Conservation (phyloP, 1,140 invertebrate genomes). For the Hormaphis cornu region DNA sequence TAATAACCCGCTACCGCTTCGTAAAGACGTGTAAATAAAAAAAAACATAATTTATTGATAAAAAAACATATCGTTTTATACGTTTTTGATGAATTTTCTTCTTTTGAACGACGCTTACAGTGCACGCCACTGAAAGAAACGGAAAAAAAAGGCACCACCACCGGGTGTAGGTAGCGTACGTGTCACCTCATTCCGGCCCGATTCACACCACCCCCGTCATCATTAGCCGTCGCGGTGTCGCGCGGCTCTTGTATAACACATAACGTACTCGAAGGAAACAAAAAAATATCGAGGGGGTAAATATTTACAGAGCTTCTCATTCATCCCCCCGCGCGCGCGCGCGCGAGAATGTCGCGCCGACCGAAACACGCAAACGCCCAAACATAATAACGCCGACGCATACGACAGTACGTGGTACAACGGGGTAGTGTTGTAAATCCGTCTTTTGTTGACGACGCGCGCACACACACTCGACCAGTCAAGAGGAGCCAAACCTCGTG, state of each 20-base stretch:
- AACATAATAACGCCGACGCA: too few relatives aligned
- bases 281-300: constrained; percentile 20
- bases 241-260: neutral
- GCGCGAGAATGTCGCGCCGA: neutral
- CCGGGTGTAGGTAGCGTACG: too few relatives aligned
- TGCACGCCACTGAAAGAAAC: too few relatives aligned
- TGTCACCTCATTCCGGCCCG: too few relatives aligned
- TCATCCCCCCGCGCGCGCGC: neutral
- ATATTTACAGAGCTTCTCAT: constrained; percentile 22
- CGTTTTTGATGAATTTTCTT: too few relatives aligned
- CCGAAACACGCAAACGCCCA: too few relatives aligned
- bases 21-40: too few relatives aligned
- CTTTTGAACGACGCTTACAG: too few relatives aligned
- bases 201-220: neutral
- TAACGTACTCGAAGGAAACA: neutral
- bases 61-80: too few relatives aligned
- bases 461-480: constrained; percentile 5
- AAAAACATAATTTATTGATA: too few relatives aligned
- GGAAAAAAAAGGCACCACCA: too few relatives aligned
- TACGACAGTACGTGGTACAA: neutral
- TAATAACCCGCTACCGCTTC: too few relatives aligned
- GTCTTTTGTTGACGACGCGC: constrained; percentile 7
- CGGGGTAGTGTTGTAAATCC: constrained; percentile 5
- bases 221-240: constrained; percentile 22
- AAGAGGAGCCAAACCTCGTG: neutral